These are phyloP conservation scores for Drosophila peninsularis DNA, from an alignment of 2,888 invertebrate species.

Conservation along the genomic window DNA sequence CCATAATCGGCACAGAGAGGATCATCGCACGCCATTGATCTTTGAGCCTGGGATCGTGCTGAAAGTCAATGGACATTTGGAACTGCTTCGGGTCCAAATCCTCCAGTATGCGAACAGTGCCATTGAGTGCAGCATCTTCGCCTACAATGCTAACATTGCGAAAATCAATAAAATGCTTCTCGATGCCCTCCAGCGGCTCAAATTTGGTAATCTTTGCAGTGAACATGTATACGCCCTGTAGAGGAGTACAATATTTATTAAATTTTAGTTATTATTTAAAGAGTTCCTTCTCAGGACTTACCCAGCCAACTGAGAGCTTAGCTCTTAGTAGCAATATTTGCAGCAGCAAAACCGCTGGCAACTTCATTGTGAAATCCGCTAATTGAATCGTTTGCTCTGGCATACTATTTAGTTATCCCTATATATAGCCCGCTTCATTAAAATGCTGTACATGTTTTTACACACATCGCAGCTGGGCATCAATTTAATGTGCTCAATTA, in stretches of 20 bases:
- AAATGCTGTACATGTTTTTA: conserved; percentile 16
- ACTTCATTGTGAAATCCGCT: conserved; percentile 12
- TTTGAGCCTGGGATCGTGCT: conserved; percentile 15
- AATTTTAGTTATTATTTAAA: neutral
- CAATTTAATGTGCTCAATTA: conserved; percentile 35
- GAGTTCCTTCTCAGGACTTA: neutral
- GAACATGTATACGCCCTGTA: neutral
- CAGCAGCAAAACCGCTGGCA: neutral
- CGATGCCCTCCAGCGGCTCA: conserved; percentile 11
- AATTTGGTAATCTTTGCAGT: conserved; percentile 22
- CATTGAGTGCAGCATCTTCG: conserved; percentile 21
- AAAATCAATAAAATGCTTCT: conserved; percentile 27
- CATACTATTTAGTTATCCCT: neutral
- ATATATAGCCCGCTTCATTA: conserved; percentile 15
- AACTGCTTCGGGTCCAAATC: conserved; percentile 20
- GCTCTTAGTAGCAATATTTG: neutral
- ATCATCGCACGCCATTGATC: conserved; percentile 25
- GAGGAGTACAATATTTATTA: no score
- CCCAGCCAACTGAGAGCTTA: conserved; percentile 3
- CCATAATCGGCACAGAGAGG: conserved; percentile 3
- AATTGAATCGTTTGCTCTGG: neutral
- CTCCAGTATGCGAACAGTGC: conserved; percentile 24
- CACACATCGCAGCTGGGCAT: conserved; percentile 1
- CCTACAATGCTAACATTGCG: conserved; percentile 12
- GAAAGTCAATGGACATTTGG: conserved; percentile 30